A percentile compares a stretch with the other conserved stretches of the same genome.
Evolutionary conservation across 2,797 vertebrate species (phyloP).

Genomic region (Leontopithecus rosalia): DNA sequence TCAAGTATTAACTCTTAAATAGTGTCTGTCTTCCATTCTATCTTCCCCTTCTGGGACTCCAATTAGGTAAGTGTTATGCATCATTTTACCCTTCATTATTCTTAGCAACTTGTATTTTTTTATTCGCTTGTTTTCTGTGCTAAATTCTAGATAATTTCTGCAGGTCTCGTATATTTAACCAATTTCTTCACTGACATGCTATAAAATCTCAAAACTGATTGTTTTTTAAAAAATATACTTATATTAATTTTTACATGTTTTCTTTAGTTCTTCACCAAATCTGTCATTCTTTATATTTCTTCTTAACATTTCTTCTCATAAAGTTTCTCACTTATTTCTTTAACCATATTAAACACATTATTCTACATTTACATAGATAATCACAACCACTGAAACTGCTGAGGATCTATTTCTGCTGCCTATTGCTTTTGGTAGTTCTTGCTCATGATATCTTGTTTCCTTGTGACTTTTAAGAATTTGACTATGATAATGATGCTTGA

Average conservation of each 20-base stretch:
- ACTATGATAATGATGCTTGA: background rate
- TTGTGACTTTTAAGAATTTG: background rate
- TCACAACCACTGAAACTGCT: background rate
- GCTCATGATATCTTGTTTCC: background rate
- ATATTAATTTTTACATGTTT: background rate
- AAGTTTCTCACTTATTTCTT: background rate
- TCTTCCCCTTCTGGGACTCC: background rate
- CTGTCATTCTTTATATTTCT: background rate
- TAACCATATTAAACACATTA: background rate
- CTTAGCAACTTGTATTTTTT: background rate
- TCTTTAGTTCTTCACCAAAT: background rate
- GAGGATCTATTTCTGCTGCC: background rate
- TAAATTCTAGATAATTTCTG: background rate
- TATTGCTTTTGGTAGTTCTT: background rate
- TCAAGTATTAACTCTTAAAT: background rate
- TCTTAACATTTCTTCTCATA: background rate
- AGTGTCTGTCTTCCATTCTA: background rate
- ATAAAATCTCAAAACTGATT: background rate
- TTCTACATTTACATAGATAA: background rate
- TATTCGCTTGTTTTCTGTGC: background rate
- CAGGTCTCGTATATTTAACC: background rate
- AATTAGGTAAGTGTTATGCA: background rate
- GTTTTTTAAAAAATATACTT: background rate
- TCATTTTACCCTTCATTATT: background rate
- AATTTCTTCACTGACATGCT: background rate